These are phyloP conservation scores for Nasonia vitripennis DNA, from an alignment of 1,140 invertebrate species.

Conservation along the genomic window DNA sequence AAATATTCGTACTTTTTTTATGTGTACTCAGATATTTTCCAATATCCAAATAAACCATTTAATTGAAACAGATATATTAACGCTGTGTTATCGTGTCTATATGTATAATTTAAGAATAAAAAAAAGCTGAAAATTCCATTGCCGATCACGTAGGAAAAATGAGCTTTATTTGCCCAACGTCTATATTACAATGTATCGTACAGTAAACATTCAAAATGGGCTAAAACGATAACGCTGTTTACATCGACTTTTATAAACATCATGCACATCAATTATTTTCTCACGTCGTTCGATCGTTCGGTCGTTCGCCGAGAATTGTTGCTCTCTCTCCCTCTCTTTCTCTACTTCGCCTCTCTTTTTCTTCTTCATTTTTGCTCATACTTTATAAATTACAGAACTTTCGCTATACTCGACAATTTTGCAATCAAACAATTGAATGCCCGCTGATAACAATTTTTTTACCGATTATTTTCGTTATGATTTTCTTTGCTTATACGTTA, in stretches of 20 bases:
- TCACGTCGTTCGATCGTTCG: conserved; percentile 17
- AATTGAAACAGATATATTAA: background rate
- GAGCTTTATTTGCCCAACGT: conserved; percentile 73
- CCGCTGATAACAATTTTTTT: conserved; percentile 47
- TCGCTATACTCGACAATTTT: conserved; percentile 27
- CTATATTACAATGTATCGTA: conserved; percentile 73
- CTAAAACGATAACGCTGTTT: conserved; percentile 68
- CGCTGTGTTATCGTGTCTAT: background rate
- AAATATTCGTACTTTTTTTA: background rate
- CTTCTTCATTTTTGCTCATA: conserved; percentile 17
- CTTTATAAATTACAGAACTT: conserved; percentile 30
- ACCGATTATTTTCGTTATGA: conserved; percentile 37
- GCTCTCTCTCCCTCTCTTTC: background rate
- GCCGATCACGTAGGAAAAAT: conserved; percentile 61
- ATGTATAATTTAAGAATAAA: background rate
- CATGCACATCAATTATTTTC: conserved; percentile 55
- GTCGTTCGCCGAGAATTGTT: background rate
- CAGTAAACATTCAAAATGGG: conserved; percentile 72
- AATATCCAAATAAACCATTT: background rate
- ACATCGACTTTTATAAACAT: conserved; percentile 68
- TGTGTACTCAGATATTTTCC: background rate
- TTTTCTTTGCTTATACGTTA: conserved; percentile 39
- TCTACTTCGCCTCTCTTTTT: background rate
- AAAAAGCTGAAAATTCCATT: background rate
- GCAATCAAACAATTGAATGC: conserved; percentile 26